Evolutionary conservation across 2,888 invertebrate genomes (phyloP).

Genomic region (Seira ritae): DNA sequence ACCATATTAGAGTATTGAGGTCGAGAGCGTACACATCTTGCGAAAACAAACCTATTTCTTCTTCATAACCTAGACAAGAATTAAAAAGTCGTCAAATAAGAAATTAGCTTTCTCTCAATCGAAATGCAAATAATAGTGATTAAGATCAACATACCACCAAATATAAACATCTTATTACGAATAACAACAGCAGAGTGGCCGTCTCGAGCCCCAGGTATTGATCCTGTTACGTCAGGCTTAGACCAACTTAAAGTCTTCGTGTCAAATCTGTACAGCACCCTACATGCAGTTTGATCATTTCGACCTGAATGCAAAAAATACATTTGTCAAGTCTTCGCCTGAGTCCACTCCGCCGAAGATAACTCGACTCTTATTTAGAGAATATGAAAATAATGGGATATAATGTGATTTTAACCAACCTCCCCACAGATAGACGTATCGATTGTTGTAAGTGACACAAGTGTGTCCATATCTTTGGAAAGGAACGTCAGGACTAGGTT

Average conservation of each 20-base stretch:
- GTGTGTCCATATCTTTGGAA: conserved; percentile 95
- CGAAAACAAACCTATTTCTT: conserved; percentile 87
- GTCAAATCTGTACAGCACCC: conserved; percentile 86
- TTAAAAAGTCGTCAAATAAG: no score
- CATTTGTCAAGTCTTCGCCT: not conserved
- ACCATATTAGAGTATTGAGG: conserved; percentile 85
- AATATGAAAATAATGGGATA: no score
- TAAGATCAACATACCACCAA: conserved; percentile 42
- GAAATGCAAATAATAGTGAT: no score
- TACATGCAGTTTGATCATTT: conserved; percentile 89
- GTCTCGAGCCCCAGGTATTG: conserved; percentile 88
- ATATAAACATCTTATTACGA: conserved; percentile 69
- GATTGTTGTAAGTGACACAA: conserved; percentile 84
- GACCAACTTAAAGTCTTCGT: conserved; percentile 81
- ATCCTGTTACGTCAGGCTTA: conserved; percentile 82
- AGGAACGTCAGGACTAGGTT: conserved; percentile 78
- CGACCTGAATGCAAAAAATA: conserved; percentile 75
- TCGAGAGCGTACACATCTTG: conserved; percentile 86
- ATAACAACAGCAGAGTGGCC: conserved; percentile 92
- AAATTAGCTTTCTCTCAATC: no score
- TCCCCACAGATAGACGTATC: conserved; percentile 92
- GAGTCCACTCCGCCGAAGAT: no score
- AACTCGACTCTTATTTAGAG: no score
- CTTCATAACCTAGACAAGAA: conserved; percentile 88
- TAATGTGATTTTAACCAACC: conserved; percentile 78